Conservation (phyloP, 2,113 vertebrate genomes). For the Aegithalos caudatus region DNA sequence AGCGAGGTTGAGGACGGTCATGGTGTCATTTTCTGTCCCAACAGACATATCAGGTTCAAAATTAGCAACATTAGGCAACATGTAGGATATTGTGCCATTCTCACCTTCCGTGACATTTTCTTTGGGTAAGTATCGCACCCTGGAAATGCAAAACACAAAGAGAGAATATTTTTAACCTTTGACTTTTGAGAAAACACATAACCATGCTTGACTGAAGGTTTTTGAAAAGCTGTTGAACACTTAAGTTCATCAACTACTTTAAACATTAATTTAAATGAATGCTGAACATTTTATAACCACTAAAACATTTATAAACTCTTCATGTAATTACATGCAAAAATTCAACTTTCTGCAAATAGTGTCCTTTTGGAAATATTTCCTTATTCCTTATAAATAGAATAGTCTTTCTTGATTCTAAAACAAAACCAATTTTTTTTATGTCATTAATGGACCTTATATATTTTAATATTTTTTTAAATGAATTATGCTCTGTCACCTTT, state of each 20-base stretch:
- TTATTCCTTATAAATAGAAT: not conserved
- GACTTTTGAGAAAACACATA: not conserved
- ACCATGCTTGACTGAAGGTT: not conserved
- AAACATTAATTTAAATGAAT: not conserved
- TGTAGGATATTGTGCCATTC: constrained; percentile 78
- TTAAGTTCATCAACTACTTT: not conserved
- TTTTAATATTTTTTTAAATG: not conserved
- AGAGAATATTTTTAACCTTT: not conserved
- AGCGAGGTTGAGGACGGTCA: constrained; percentile 85
- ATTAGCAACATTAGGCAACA: constrained; percentile 74
- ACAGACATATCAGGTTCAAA: constrained; percentile 83
- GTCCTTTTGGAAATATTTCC: not conserved
- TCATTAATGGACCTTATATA: not conserved
- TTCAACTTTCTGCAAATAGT: not conserved
- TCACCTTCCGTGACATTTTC: constrained; percentile 72
- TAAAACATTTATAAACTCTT: not conserved
- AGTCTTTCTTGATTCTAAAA: not conserved
- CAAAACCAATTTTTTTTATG: not conserved
- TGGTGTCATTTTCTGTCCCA: constrained; percentile 81
- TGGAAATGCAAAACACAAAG: constrained; percentile 51
- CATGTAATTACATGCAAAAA: not conserved
- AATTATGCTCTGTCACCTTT: not conserved
- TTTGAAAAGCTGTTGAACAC: not conserved
- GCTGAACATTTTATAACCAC: not conserved
- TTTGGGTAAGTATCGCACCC: constrained; percentile 86